Conservation (phyloP, 2,113 vertebrate species). For the Irena cyanogastra region DNA sequence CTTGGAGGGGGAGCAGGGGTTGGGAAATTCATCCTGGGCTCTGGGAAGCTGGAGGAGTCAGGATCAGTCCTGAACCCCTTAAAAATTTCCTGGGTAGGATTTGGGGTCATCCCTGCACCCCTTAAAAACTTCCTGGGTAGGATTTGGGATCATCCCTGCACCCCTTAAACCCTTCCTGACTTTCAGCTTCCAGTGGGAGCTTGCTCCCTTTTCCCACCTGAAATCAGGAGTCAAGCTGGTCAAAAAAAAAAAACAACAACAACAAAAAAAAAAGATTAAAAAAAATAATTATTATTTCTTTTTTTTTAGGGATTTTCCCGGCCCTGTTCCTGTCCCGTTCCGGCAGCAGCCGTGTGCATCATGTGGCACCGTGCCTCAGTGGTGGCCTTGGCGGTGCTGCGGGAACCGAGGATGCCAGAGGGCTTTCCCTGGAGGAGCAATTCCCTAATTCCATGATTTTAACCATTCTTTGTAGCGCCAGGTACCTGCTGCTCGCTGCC, state of each 20-base stretch:
- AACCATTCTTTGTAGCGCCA: fast-evolving
- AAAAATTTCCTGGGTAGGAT: neutral
- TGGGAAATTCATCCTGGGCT: neutral
- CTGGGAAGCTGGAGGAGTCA: neutral
- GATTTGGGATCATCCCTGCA: neutral
- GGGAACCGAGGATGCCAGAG: neutral
- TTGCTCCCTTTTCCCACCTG: neutral
- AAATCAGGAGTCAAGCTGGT: neutral
- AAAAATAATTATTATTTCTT: fast-evolving
- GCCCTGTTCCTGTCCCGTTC: neutral
- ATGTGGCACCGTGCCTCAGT: fast-evolving
- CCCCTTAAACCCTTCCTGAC: neutral
- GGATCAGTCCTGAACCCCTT: neutral
- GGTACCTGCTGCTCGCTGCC: neutral
- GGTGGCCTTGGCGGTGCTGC: neutral
- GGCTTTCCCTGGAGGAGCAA: neutral
- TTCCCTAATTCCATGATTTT: neutral
- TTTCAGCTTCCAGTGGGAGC: neutral
- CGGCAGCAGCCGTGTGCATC: neutral
- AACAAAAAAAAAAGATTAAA: no score
- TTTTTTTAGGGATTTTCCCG: neutral
- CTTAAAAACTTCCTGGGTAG: fast-evolving
- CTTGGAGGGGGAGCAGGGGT: neutral
- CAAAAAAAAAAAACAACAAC: fast-evolving
- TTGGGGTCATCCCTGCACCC: neutral